Evolutionary conservation across 2,888 invertebrate species (phyloP).

Genomic region (Sarcophaga rosellei): DNA sequence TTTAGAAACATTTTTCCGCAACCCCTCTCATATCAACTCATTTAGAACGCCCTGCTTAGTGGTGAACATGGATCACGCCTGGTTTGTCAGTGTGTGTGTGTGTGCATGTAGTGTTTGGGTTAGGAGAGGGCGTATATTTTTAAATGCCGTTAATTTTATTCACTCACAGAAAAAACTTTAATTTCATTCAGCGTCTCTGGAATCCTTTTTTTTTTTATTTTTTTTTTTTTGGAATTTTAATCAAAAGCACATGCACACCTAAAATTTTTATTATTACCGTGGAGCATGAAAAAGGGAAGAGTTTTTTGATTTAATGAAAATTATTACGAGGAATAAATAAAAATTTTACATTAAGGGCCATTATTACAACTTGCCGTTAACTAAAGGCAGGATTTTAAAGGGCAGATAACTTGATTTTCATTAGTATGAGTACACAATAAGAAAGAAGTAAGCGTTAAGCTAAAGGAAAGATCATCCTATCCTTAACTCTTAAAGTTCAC

Average conservation of each 20-base stretch:
- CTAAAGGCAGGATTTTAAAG: too few species aligned
- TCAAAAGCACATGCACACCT: neutral
- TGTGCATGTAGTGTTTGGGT: neutral
- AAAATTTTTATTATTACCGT: neutral
- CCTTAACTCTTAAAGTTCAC: too few species aligned
- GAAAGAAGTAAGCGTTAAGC: too few species aligned
- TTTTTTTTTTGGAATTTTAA: constrained; percentile 8
- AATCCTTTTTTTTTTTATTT: constrained; percentile 28
- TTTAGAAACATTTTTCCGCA: constrained; percentile 27
- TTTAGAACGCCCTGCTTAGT: neutral
- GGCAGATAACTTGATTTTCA: too few species aligned
- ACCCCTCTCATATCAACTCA: neutral
- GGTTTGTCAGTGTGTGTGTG: neutral
- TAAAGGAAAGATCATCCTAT: too few species aligned
- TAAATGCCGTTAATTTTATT: constrained; percentile 55
- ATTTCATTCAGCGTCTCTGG: constrained; percentile 50
- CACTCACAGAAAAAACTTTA: constrained; percentile 41
- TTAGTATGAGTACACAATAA: too few species aligned
- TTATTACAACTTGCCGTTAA: too few species aligned
- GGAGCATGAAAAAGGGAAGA: neutral
- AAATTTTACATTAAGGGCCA: too few species aligned
- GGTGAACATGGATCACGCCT: neutral
- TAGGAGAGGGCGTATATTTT: neutral
- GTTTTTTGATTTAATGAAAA: neutral
- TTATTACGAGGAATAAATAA: neutral